phyloP scores from a whole-genome alignment of 2,113 vertebrate species.

The Onychostruthus taczanowskii region DNA sequence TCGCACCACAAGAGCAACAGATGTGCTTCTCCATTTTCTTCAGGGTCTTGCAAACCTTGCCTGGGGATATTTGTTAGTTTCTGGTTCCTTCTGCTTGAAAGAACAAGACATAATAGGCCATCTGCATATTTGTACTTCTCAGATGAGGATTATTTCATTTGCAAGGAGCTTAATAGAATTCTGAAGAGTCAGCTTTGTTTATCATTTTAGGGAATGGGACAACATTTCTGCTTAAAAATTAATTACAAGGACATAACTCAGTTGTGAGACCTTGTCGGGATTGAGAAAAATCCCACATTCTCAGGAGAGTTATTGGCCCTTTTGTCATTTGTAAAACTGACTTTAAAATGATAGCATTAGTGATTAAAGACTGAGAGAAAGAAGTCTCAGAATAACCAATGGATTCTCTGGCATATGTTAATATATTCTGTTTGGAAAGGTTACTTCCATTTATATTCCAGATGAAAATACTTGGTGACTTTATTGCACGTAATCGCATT shows the following conservation, averaged over 20 bases:
- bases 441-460: slow-evolving; percentile 53
- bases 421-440: slow-evolving; percentile 54
- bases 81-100: not conserved
- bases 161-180: not conserved
- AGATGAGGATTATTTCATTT: slow-evolving; percentile 23
- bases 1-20: not conserved
- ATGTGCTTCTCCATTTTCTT: not conserved
- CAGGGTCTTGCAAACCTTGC: not conserved
- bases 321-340: not conserved
- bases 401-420: slow-evolving; percentile 16
- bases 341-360: not conserved
- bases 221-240: slow-evolving; percentile 1
- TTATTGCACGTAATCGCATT: not conserved
- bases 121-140: slow-evolving; percentile 11
- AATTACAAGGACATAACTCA: not conserved
- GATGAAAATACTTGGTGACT: slow-evolving; percentile 33
- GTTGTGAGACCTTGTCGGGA: not conserved
- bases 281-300: not conserved
- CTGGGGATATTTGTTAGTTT: not conserved
- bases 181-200: slow-evolving; percentile 6
- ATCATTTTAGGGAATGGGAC: not conserved
- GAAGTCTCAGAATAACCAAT: not conserved
- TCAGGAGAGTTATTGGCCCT: not conserved
- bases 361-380: slow-evolving; percentile 43
- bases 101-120: not conserved